Evolutionary conservation across 2,888 invertebrate species (phyloP).

Genomic region (Deilephila porcellus): DNA sequence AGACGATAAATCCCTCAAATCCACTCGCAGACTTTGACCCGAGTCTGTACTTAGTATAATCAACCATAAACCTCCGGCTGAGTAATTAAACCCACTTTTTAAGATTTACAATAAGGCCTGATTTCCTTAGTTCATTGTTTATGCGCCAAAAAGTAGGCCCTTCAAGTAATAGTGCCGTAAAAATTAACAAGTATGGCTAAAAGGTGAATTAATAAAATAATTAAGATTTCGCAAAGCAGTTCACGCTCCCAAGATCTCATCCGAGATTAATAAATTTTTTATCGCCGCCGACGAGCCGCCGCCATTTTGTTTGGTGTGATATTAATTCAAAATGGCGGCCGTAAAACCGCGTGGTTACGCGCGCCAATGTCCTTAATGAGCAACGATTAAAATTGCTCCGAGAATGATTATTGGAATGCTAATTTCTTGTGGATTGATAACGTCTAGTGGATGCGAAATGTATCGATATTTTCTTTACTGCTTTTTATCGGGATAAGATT

Average conservation of each 20-base stretch:
- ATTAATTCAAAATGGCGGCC: conserved; percentile 81
- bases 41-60: conserved; percentile 14
- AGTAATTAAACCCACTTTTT: conserved; percentile 23
- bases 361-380: conserved; percentile 77
- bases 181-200: conserved; percentile 32
- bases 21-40: conserved; percentile 15
- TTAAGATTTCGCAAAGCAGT: conserved; percentile 57
- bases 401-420: conserved; percentile 68
- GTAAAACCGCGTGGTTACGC: conserved; percentile 73
- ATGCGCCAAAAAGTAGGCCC: conserved; percentile 12
- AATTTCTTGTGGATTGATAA: conserved; percentile 49
- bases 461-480: neutral
- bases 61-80: conserved; percentile 11
- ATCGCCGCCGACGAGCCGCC: conserved; percentile 58
- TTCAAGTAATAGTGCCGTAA: conserved; percentile 14
- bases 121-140: conserved; percentile 18
- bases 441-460: neutral
- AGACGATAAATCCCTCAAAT: conserved; percentile 18
- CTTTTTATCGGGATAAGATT: neutral
- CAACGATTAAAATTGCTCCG: conserved; percentile 73
- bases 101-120: conserved; percentile 21
- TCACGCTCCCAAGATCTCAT: conserved; percentile 60
- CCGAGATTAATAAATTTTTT: conserved; percentile 73
- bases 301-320: conserved; percentile 77
- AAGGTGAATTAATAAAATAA: conserved; percentile 61